Percentiles rank a stretch among this genome's conserved stretches.
Evolutionary conservation across 1,140 invertebrate genomes (phyloP).

Genomic region (Calosoma granatense): DNA sequence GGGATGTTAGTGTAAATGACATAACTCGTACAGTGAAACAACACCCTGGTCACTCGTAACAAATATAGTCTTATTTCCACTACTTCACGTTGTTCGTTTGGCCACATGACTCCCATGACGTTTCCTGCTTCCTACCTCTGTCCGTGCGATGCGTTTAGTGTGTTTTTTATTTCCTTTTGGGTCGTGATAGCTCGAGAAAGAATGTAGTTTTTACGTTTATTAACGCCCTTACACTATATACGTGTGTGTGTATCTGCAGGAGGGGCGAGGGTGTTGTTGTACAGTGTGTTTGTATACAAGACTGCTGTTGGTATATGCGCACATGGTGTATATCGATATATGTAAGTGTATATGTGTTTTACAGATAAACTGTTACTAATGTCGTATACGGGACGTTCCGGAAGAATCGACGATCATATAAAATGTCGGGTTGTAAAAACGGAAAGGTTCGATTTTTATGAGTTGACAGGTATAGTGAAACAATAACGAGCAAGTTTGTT

Average conservation of each 20-base stretch:
- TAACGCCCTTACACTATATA: not conserved
- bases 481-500: not conserved
- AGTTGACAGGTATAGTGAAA: not conserved
- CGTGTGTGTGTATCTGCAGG: not conserved
- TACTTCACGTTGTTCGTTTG: not conserved
- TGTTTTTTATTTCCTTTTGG: not conserved
- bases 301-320: no score
- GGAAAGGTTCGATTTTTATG: not conserved
- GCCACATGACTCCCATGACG: not conserved
- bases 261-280: no score
- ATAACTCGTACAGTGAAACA: not conserved
- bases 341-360: not conserved
- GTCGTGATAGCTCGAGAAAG: not conserved
- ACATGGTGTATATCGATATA: no score
- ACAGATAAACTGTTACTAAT: slow-evolving; percentile 1
- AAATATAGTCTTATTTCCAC: slow-evolving; percentile 4
- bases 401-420: not conserved
- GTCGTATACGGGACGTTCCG: not conserved
- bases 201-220: not conserved
- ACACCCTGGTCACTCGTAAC: slow-evolving; percentile 8
- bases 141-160: not conserved
- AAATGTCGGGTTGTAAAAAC: not conserved
- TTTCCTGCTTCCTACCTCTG: not conserved
- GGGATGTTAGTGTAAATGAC: not conserved
- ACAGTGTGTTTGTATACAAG: no score